Evolutionary conservation across 2,797 vertebrate genomes (phyloP), one percentile per base, ranked within the genome.

Genomic region (Uromys caudimaculatus): DNA sequence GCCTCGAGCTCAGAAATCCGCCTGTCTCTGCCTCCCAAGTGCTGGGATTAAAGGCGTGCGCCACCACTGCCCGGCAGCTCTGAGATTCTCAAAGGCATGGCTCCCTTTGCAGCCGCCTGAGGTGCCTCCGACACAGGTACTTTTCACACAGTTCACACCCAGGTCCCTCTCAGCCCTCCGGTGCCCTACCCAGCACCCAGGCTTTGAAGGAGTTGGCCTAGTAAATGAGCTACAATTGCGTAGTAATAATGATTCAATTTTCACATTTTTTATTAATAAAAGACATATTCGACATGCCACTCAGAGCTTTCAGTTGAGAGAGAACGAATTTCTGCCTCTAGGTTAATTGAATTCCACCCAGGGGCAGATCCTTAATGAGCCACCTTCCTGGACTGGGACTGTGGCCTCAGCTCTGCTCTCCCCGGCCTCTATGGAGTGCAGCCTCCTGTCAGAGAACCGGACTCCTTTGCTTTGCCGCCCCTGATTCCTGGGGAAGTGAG

Each of bases 191-290:
- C 35, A 14, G 91, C 81, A 85, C 93, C 95, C 58, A 17, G 78
- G 78, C 96, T 97, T 96, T 97, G 94, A 93, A 96, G 95, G 96
- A 89, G 60, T 60, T 86, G 92, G 95, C 92, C 93, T 94, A 92
- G 90, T 90, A 89, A 96, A 96, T 52, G 90, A 96, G 84, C 97
- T 91, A 90, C 93, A 97, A 96, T 97, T 96, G 97, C 79, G 75
- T 91, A n/a, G 92, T 96, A 90, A 96, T 96, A 96, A 97, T 92
- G 92, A 97, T 93, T 97, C 96, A 77, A 81, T 94, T 97, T 95
- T 97, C 95, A 97, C 47, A 7, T 95, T 97, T 77, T 96, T 96
- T 97, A 95, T 97, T 97, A 97, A 98, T 97, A 96, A 94, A 95
- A 96, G 95, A 97, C 97, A 97, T 81, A 94, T 86, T 91, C 1